Evolutionary conservation across 2,113 vertebrate species (phyloP).

Genomic region (Colaptes auratus): DNA sequence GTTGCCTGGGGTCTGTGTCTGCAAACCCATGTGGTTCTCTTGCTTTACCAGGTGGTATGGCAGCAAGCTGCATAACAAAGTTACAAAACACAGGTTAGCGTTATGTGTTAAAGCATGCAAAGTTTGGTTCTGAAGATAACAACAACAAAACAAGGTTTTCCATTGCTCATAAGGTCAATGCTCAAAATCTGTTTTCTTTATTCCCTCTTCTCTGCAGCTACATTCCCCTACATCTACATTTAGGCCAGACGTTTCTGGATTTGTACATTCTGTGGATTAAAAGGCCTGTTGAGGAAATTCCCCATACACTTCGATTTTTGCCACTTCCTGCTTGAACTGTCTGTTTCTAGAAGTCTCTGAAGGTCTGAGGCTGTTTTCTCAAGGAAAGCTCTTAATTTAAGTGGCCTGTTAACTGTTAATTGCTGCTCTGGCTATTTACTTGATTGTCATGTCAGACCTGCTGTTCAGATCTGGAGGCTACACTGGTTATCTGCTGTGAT

Average conservation of each 20-base stretch:
- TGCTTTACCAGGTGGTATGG: background rate
- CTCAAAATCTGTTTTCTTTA: background rate
- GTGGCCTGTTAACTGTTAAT: conserved; percentile 61
- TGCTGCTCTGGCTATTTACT: conserved; percentile 55
- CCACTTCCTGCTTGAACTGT: conserved; percentile 20
- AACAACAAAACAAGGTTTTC: background rate
- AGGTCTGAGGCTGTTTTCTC: conserved; percentile 55
- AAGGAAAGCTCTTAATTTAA: conserved; percentile 62
- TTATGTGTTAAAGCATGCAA: background rate
- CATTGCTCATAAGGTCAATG: background rate
- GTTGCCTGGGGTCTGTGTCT: background rate
- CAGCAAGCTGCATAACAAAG: background rate
- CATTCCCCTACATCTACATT: background rate
- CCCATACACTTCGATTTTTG: conserved; percentile 20
- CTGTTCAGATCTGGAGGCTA: conserved; percentile 59
- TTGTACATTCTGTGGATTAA: background rate
- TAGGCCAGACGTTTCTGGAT: background rate
- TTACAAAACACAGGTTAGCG: background rate
- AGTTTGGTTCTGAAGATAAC: background rate
- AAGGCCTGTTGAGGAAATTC: conserved; percentile 49
- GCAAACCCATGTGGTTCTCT: accelerated
- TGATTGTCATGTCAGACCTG: conserved; percentile 32
- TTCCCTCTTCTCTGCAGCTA: background rate
- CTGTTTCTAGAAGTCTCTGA: background rate
- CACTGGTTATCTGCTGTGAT: conserved; percentile 35